Percentiles rank a stretch among this genome's conserved stretches.
These are phyloP conservation scores for Lordiphosa stackelbergi DNA, from an alignment of 1,140 invertebrate genomes.

Conservation along the genomic window DNA sequence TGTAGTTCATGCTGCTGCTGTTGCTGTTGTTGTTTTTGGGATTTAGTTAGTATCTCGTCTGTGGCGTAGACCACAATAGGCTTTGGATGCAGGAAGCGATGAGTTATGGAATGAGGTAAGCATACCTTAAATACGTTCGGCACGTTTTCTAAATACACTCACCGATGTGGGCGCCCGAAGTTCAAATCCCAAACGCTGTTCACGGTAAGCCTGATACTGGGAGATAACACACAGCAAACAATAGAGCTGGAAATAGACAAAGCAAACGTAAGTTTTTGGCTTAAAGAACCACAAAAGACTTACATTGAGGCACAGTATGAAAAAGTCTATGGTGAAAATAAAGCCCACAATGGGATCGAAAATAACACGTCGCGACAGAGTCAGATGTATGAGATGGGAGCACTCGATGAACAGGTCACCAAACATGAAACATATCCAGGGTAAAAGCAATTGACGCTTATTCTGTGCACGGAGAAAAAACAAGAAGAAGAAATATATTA, in stretches of 20 bases:
- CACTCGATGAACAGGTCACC: conserved; percentile 60
- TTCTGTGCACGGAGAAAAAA: conserved; percentile 29
- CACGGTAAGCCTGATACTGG: conserved; percentile 56
- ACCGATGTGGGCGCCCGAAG: conserved; percentile 40
- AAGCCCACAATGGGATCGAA: conserved; percentile 72
- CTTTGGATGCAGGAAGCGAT: conserved; percentile 18
- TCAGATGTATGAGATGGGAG: conserved; percentile 54
- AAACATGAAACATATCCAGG: conserved; percentile 64
- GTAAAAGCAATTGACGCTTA: conserved; percentile 60
- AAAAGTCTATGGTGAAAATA: conserved; percentile 70
- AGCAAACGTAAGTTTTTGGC: no score
- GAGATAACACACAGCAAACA: conserved; percentile 66
- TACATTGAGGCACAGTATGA: conserved; percentile 66
- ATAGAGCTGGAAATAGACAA: conserved; percentile 40
- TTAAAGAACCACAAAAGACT: no score
- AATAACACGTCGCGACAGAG: conserved; percentile 48
- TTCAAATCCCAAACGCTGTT: conserved; percentile 34
- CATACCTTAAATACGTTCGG: conserved; percentile 15
- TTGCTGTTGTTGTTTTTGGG: conserved; percentile 33
- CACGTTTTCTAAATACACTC: conserved; percentile 22
- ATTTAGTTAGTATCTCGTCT: conserved; percentile 46
- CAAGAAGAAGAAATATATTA: neutral
- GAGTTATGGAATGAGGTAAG: conserved; percentile 4
- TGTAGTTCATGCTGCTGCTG: conserved; percentile 11
- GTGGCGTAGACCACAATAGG: conserved; percentile 45